Conservation (phyloP, 2,113 vertebrate species). For the Macrotus californicus region DNA sequence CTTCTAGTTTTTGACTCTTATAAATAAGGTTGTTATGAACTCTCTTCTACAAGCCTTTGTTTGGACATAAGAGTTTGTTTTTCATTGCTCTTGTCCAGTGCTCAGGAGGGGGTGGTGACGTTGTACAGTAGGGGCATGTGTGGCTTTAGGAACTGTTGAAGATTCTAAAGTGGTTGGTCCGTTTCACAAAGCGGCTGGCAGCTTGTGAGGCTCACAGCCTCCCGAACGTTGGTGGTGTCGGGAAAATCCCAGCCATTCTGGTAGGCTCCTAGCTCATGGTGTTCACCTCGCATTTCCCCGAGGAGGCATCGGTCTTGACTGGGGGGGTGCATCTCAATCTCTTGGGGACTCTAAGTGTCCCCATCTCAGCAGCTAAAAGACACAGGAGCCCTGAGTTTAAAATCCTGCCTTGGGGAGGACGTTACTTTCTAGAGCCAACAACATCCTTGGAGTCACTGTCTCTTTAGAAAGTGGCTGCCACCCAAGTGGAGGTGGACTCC, state of each 20-base stretch:
- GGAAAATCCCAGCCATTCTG: neutral
- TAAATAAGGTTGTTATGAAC: neutral
- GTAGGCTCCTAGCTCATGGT: neutral
- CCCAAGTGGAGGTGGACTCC: neutral
- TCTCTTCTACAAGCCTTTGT: too few species aligned
- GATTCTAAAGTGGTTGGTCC: fast-evolving
- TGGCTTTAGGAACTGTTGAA: neutral
- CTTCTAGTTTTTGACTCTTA: neutral
- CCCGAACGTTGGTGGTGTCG: fast-evolving
- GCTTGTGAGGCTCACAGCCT: neutral
- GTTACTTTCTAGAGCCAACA: neutral
- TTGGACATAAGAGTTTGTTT: neutral
- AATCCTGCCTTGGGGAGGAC: neutral
- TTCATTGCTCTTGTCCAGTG: neutral
- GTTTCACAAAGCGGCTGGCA: fast-evolving
- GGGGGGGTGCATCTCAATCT: neutral
- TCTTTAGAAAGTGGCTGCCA: neutral
- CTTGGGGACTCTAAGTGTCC: neutral
- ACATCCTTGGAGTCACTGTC: neutral
- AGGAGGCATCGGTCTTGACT: fast-evolving
- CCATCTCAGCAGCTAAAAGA: neutral
- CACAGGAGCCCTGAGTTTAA: neutral
- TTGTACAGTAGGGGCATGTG: fast-evolving
- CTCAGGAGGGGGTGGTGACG: neutral
- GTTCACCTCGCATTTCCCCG: neutral